phyloP scores from a whole-genome alignment of 1,140 invertebrate species.

The Drosophila nigrodunni region DNA sequence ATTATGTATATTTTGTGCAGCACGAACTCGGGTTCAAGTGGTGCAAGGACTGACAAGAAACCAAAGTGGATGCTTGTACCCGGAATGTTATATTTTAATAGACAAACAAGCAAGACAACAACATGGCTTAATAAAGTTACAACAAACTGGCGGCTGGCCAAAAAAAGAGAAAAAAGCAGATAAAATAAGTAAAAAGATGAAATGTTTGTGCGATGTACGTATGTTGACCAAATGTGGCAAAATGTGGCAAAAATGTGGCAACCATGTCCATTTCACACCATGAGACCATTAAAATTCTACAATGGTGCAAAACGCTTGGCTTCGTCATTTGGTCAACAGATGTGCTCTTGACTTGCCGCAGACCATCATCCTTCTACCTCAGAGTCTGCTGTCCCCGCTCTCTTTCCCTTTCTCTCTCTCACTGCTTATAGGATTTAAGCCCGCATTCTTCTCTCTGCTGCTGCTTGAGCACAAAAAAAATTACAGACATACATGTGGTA shows the following conservation, averaged over 20 bases:
- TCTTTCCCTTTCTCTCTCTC: too few relatives aligned
- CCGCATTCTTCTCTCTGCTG: constrained; percentile 57
- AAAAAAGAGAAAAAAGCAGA: constrained; percentile 5
- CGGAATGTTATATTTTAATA: constrained; percentile 44
- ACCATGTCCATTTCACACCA: constrained; percentile 49
- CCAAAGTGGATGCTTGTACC: constrained; percentile 14
- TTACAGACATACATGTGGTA: constrained; percentile 24
- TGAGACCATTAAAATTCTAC: constrained; percentile 50
- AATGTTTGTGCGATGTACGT: constrained; percentile 16
- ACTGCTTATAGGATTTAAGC: constrained; percentile 64
- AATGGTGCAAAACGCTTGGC: constrained; percentile 32
- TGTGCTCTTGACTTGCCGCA: constrained; percentile 50
- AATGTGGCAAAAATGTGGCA: constrained; percentile 40
- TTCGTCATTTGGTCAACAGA: constrained; percentile 44
- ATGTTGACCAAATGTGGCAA: background rate
- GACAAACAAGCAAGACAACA: constrained; percentile 38
- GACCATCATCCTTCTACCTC: background rate
- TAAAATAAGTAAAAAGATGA: background rate
- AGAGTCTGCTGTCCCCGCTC: background rate
- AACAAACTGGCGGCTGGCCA: constrained; percentile 46
- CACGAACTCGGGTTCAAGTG: constrained; percentile 35
- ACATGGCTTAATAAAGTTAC: constrained; percentile 50
- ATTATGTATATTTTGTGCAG: constrained; percentile 2
- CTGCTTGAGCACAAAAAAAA: constrained; percentile 47
- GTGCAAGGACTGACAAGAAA: constrained; percentile 18